Conservation (phyloP, 64 coral and sea anemone species). For the Cladopsammia gracilis region DNA sequence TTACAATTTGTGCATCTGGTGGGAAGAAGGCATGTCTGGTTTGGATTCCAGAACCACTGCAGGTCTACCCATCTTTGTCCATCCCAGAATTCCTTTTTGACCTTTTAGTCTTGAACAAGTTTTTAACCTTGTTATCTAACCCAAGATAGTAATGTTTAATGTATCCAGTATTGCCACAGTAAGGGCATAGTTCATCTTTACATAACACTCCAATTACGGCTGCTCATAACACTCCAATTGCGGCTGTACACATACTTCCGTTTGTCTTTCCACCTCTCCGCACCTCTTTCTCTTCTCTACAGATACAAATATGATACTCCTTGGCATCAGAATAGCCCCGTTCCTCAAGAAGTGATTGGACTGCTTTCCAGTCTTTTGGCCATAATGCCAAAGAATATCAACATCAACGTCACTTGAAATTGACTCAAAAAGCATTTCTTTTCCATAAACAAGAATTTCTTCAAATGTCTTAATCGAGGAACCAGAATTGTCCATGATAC, state of each 20-base stretch:
- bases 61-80: constrained; percentile 67
- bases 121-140: constrained; percentile 64
- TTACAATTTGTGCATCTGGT: constrained; percentile 39
- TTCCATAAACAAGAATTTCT: constrained; percentile 72
- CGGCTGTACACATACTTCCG: constrained; percentile 50
- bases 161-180: constrained; percentile 69
- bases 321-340: constrained; percentile 60
- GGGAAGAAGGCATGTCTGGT: constrained; percentile 51
- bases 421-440: constrained; percentile 49
- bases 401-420: constrained; percentile 56
- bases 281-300: constrained; percentile 61
- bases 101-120: constrained; percentile 56
- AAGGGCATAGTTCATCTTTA: constrained; percentile 47
- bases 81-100: constrained; percentile 82
- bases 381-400: constrained; percentile 64
- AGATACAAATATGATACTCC: constrained; percentile 75
- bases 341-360: constrained; percentile 56
- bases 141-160: constrained; percentile 70
- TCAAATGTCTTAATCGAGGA: constrained; percentile 73
- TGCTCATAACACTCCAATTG: constrained; percentile 72
- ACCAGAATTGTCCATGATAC: constrained; percentile 72
- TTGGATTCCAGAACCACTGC: constrained; percentile 79
- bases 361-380: constrained; percentile 58
- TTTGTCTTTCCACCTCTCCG: constrained; percentile 69
- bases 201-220: no score